Percentiles rank a stretch among this genome's conserved stretches.
Conservation (phyloP, 1,140 invertebrate genomes). For the Caerostris extrusa region DNA sequence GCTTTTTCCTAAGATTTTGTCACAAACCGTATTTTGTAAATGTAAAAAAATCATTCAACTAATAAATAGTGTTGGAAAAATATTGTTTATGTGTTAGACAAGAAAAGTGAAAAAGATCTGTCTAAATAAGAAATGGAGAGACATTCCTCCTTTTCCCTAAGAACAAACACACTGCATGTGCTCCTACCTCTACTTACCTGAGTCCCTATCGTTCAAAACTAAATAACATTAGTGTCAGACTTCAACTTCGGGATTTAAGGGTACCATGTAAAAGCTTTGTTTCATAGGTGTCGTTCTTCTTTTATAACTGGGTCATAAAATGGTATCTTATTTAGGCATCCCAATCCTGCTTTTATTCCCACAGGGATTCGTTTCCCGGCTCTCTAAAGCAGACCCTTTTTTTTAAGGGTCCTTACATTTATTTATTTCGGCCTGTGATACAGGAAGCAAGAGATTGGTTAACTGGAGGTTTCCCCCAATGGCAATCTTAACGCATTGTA, state of each 20-base stretch:
- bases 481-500: too few species aligned
- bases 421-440: not conserved
- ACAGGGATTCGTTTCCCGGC: not conserved
- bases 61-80: too few species aligned
- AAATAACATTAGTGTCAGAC: conserved; percentile 63
- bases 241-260: conserved; percentile 42
- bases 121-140: too few species aligned
- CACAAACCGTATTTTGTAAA: too few species aligned
- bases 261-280: conserved; percentile 55
- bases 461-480: too few species aligned
- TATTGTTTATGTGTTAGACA: too few species aligned
- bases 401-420: not conserved
- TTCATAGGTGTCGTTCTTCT: conserved; percentile 66
- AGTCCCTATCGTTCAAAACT: conserved; percentile 43
- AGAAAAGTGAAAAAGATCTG: too few species aligned
- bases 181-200: too few species aligned
- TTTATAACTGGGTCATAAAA: conserved; percentile 66
- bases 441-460: not conserved
- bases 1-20: too few species aligned
- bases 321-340: conserved; percentile 61
- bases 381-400: not conserved
- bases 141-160: too few species aligned
- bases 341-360: conserved; percentile 46
- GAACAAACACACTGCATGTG: too few species aligned
- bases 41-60: too few species aligned